Conservation (phyloP, 1,140 invertebrate species). For the Ceratoteleas bidentatus region DNA sequence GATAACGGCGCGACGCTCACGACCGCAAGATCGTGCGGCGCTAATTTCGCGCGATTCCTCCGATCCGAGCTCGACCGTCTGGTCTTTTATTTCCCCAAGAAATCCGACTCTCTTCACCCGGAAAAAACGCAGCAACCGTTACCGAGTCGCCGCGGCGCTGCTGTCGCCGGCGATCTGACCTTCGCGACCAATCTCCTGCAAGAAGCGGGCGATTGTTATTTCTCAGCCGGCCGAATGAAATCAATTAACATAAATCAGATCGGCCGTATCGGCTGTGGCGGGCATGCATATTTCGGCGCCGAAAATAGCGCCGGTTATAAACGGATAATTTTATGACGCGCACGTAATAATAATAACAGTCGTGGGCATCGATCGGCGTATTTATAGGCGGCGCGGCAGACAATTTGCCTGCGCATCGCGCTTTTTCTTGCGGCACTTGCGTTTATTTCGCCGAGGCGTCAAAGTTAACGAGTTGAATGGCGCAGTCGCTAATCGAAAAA, state of each 20-base stretch:
- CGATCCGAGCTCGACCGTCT: no score
- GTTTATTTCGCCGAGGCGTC: conserved; percentile 27
- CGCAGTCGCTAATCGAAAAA: conserved; percentile 43
- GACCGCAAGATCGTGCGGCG: background rate
- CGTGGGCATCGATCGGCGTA: conserved; percentile 14
- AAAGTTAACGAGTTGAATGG: conserved; percentile 44
- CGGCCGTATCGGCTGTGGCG: background rate
- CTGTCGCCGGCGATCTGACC: conserved; percentile 21
- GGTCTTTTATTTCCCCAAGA: no score
- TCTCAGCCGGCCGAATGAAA: conserved; percentile 17
- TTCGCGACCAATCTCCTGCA: conserved; percentile 5
- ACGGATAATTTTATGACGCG: conserved; percentile 30
- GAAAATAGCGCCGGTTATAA: conserved; percentile 14
- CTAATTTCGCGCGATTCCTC: background rate
- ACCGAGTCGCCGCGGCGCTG: conserved; percentile 20
- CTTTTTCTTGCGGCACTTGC: conserved; percentile 41
- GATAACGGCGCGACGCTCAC: conserved; percentile 46
- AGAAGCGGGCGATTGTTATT: conserved; percentile 29
- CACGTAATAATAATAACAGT: conserved; percentile 10
- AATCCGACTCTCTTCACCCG: conserved; percentile 33
- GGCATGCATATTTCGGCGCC: conserved; percentile 13
- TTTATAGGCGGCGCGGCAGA: conserved; percentile 16
- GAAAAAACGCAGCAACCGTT: no score
- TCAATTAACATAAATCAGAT: conserved; percentile 30
- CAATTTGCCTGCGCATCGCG: conserved; percentile 4